phyloP scores from a whole-genome alignment of 2,113 vertebrate species.

The Gymnorhina tibicen region DNA sequence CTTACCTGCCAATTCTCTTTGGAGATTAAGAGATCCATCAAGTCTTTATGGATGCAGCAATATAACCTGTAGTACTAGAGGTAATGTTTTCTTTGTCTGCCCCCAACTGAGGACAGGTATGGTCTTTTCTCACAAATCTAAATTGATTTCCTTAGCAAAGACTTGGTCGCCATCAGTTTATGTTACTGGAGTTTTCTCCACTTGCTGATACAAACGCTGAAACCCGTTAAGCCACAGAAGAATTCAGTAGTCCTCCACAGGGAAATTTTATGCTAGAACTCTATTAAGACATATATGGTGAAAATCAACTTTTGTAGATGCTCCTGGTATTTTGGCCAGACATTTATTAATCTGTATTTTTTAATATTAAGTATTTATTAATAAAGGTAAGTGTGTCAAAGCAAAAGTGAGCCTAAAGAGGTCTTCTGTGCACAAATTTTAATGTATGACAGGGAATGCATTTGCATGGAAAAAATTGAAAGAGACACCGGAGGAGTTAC shows the following conservation, averaged over 20 bases:
- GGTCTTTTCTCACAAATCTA: neutral
- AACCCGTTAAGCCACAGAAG: neutral
- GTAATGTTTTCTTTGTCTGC: neutral
- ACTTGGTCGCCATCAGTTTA: neutral
- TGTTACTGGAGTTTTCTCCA: neutral
- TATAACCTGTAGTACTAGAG: neutral
- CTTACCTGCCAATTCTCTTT: neutral
- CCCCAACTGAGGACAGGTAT: neutral
- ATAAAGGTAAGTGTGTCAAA: neutral
- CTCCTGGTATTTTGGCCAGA: neutral
- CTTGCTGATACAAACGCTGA: neutral
- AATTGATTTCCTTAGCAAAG: neutral
- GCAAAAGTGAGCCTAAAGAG: neutral
- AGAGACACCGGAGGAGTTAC: slow-evolving; percentile 41
- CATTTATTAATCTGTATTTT: neutral
- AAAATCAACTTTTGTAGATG: neutral
- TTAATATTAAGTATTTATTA: neutral
- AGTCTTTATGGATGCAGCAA: neutral
- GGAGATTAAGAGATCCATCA: neutral
- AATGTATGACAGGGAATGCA: slow-evolving; percentile 11
- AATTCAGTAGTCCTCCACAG: neutral
- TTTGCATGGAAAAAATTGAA: slow-evolving; percentile 39
- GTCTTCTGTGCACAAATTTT: neutral
- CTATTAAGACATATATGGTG: neutral
- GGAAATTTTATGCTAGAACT: neutral